phyloP scores from a whole-genome alignment of 2,888 invertebrate genomes.

The Oscheius sp. region DNA sequence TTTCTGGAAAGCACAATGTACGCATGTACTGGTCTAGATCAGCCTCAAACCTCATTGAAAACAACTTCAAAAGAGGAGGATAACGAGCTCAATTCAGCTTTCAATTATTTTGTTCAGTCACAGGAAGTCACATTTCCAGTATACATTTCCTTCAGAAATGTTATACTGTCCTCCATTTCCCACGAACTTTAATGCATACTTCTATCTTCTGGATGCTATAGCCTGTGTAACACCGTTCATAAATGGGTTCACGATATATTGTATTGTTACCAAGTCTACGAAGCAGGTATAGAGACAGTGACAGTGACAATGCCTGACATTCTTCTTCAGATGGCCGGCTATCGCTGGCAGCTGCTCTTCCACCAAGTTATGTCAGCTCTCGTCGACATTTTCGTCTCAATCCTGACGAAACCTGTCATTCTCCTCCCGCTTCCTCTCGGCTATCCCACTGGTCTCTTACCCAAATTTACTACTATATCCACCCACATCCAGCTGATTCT shows the following conservation, averaged over 20 bases:
- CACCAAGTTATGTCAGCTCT: conserved; percentile 5
- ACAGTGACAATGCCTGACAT: too few species aligned
- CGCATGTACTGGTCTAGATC: too few species aligned
- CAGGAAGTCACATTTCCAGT: neutral
- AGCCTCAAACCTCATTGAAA: neutral
- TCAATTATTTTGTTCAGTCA: neutral
- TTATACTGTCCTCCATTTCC: conserved; percentile 21
- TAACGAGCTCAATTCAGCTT: neutral
- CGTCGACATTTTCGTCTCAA: conserved; percentile 19
- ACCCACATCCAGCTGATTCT: conserved; percentile 15
- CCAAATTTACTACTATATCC: conserved; percentile 5
- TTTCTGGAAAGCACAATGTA: too few species aligned
- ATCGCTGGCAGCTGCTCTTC: conserved; percentile 5
- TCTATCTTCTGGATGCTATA: neutral
- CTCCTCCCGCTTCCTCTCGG: conserved; percentile 14
- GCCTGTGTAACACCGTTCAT: conserved; percentile 19
- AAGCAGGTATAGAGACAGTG: neutral
- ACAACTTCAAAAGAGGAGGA: neutral
- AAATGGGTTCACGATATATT: conserved; percentile 11
- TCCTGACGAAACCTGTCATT: conserved; percentile 21
- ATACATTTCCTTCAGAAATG: neutral
- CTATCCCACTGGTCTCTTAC: conserved; percentile 15
- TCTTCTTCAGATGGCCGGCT: conserved; percentile 14
- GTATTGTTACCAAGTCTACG: conserved; percentile 5
- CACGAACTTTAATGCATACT: conserved; percentile 24